A percentile compares a stretch with the other conserved stretches of the same genome.
These are phyloP conservation scores for Actinopyga echinites DNA, from an alignment of 53 echinoderm and acorn worm species.

Conservation along the genomic window DNA sequence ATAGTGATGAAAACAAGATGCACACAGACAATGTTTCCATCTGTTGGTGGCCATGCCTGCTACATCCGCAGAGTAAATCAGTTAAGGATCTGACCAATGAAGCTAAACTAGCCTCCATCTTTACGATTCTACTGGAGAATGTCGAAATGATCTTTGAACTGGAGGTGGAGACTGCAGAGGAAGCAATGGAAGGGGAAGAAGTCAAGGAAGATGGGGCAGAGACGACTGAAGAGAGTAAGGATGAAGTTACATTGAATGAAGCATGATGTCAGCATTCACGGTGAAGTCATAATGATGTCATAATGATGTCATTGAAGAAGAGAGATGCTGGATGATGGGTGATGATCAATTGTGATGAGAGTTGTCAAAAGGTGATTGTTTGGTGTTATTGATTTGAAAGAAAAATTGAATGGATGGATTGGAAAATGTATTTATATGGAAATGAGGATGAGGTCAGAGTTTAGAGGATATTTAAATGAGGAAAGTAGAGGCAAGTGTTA, in stretches of 20 bases:
- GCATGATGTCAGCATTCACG: neutral
- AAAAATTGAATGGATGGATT: no score
- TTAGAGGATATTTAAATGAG: no score
- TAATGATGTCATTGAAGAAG: neutral
- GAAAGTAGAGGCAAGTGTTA: no score
- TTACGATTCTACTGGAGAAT: conserved; percentile 29
- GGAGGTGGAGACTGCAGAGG: neutral
- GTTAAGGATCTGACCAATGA: conserved; percentile 76
- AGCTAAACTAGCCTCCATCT: conserved; percentile 59
- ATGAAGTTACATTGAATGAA: neutral
- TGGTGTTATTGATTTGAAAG: no score
- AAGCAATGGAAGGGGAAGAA: neutral
- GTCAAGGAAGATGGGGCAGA: neutral
- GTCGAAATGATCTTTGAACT: neutral
- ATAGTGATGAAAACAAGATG: conserved; percentile 71
- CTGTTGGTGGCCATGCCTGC: conserved; percentile 84
- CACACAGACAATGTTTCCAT: conserved; percentile 64
- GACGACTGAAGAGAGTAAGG: neutral
- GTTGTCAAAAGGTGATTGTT: no score
- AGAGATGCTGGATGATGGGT: no score
- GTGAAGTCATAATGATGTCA: neutral
- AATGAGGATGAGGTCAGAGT: no score
- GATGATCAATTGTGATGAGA: no score
- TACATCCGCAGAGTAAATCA: conserved; percentile 74
- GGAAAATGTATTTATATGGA: no score